Conservation (phyloP, 2,888 invertebrate species). For the Craniophora ligustri region DNA sequence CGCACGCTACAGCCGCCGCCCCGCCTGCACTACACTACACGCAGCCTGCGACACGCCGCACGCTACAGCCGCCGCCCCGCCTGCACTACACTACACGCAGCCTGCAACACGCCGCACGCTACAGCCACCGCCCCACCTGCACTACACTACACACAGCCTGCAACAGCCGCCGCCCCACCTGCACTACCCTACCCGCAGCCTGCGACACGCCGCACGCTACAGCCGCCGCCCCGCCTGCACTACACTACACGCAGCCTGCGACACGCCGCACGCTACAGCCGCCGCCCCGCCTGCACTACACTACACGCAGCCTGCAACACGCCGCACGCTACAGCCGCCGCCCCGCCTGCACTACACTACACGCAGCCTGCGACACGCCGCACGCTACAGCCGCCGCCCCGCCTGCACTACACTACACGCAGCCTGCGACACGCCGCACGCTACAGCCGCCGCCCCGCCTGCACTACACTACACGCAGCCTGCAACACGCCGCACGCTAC, state of each 20-base stretch:
- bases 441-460: slow-evolving; percentile 67
- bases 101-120: too few relatives aligned
- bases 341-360: too few relatives aligned
- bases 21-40: slow-evolving; percentile 64
- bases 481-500: slow-evolving; percentile 21
- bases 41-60: slow-evolving; percentile 51
- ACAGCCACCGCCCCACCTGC: too few relatives aligned
- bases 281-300: too few relatives aligned
- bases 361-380: slow-evolving; percentile 67
- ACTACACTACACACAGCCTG: too few relatives aligned
- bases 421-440: slow-evolving; percentile 73
- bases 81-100: too few relatives aligned
- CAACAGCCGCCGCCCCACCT: slow-evolving; percentile 71
- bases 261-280: neutral
- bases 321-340: slow-evolving; percentile 42
- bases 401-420: slow-evolving; percentile 75
- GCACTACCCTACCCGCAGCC: slow-evolving; percentile 71
- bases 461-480: slow-evolving; percentile 62
- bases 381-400: slow-evolving; percentile 71
- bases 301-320: too few relatives aligned
- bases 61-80: neutral
- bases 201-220: slow-evolving; percentile 74
- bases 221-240: slow-evolving; percentile 67
- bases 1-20: slow-evolving; percentile 68
- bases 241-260: slow-evolving; percentile 61